These are phyloP conservation scores for Chamaetylas fuelleborni DNA, from an alignment of 2,113 vertebrate species.

Conservation along the genomic window DNA sequence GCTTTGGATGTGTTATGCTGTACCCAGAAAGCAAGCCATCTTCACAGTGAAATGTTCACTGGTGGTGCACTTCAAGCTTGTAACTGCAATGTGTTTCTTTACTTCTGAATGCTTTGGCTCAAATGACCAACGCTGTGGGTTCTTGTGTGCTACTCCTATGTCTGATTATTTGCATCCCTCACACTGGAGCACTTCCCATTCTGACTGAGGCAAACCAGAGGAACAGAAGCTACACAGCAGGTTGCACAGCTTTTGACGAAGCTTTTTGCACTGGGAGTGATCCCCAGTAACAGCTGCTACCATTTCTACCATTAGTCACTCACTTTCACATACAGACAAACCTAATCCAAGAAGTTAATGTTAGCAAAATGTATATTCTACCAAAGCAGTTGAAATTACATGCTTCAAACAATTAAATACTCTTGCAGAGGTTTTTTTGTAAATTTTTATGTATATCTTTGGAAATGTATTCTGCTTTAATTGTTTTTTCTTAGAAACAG, in stretches of 20 bases:
- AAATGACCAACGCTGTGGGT: neutral
- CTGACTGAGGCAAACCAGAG: neutral
- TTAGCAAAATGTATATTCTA: neutral
- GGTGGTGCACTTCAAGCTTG: neutral
- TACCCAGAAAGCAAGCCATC: neutral
- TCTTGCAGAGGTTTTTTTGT: neutral
- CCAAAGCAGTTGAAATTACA: neutral
- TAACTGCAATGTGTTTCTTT: neutral
- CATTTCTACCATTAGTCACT: neutral
- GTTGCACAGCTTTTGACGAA: neutral
- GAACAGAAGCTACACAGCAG: constrained; percentile 41
- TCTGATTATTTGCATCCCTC: neutral
- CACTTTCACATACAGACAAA: neutral
- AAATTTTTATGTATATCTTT: neutral
- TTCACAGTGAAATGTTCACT: neutral
- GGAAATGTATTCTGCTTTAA: neutral
- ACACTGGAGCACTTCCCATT: constrained; percentile 10
- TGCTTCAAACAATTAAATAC: neutral
- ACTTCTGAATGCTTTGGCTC: neutral
- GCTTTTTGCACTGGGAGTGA: neutral
- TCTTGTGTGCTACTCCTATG: neutral
- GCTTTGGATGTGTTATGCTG: neutral
- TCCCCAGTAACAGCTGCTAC: neutral
- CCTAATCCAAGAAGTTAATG: neutral
- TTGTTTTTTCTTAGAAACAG: neutral